phyloP scores from a whole-genome alignment of 2,113 vertebrate species.

The Muntiacus muntjak region DNA sequence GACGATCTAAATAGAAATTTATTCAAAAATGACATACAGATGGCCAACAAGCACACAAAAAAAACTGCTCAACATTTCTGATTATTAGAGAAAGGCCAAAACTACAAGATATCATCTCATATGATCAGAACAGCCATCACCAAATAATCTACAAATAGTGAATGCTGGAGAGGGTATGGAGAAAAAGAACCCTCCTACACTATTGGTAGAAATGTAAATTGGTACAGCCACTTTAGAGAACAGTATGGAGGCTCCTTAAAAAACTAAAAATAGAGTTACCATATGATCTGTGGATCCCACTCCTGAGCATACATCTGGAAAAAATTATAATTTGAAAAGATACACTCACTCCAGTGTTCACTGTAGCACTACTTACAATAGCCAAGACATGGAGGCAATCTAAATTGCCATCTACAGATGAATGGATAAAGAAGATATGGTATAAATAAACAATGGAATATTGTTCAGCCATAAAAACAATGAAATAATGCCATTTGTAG shows the following conservation, averaged over 20 bases:
- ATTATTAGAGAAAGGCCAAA: neutral
- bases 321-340: neutral
- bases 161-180: neutral
- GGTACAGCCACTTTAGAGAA: neutral
- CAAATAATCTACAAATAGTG: neutral
- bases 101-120: neutral
- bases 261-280: neutral
- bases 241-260: neutral
- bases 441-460: neutral
- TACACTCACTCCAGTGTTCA: neutral
- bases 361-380: neutral
- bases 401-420: neutral
- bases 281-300: neutral
- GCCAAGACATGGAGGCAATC: neutral
- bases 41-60: neutral
- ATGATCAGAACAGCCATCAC: neutral
- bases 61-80: neutral
- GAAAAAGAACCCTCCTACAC: neutral
- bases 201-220: neutral
- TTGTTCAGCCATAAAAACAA: neutral
- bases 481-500: neutral
- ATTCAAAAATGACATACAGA: neutral
- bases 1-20: neutral
- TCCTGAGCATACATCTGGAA: neutral
- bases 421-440: neutral